These are phyloP conservation scores for Tribolium freemani DNA, from an alignment of 2,888 invertebrate species.

Conservation along the genomic window DNA sequence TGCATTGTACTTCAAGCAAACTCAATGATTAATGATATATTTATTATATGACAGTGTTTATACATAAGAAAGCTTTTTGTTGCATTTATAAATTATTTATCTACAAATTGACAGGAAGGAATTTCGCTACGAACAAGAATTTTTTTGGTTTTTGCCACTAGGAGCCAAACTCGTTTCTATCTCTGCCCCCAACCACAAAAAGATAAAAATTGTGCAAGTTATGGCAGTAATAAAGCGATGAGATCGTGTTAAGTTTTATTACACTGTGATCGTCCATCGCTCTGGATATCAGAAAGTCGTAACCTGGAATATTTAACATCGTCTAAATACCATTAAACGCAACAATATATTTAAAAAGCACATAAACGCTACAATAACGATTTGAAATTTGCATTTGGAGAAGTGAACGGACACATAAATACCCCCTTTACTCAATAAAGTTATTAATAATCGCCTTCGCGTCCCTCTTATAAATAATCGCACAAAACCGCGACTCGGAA, in stretches of 20 bases:
- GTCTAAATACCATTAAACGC: conserved; percentile 41
- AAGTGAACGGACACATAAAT: conserved; percentile 46
- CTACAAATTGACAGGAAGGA: conserved; percentile 49
- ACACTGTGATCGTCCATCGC: conserved; percentile 32
- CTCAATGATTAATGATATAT: conserved; percentile 54
- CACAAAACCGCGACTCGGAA: conserved; percentile 16
- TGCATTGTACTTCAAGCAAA: conserved; percentile 32
- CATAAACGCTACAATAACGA: conserved; percentile 42
- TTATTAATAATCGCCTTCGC: conserved; percentile 44
- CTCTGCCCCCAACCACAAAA: not conserved
- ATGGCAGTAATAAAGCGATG: conserved; percentile 30
- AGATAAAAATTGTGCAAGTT: conserved; percentile 12
- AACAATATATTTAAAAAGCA: conserved; percentile 41
- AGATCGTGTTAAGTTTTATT: conserved; percentile 39
- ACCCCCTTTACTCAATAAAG: conserved; percentile 46
- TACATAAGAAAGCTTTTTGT: conserved; percentile 49
- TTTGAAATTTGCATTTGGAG: conserved; percentile 44
- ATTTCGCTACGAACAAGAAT: conserved; percentile 48
- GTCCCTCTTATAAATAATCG: conserved; percentile 30
- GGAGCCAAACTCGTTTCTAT: not conserved
- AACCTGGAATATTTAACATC: conserved; percentile 42
- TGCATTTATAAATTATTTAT: conserved; percentile 50
- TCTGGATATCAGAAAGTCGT: conserved; percentile 38
- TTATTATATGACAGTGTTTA: conserved; percentile 54
- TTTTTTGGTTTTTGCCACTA: not conserved